phyloP scores from a whole-genome alignment of 2,113 vertebrate genomes.

The Leucosticte australis region DNA sequence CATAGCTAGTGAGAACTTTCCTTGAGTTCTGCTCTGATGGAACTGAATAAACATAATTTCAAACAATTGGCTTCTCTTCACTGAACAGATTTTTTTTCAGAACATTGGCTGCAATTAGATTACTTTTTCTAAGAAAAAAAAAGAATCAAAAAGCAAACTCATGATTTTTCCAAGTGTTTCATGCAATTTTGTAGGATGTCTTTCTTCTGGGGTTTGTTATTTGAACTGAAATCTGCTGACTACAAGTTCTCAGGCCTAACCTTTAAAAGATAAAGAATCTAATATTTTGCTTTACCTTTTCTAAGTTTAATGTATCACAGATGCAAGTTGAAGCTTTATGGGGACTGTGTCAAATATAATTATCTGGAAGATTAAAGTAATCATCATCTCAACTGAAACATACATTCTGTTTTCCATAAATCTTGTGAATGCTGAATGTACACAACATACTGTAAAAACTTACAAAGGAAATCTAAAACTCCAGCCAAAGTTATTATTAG shows the following conservation, averaged over 20 bases:
- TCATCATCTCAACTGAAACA: background rate
- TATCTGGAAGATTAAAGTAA: slow-evolving; percentile 8
- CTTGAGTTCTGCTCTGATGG: background rate
- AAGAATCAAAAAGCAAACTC: background rate
- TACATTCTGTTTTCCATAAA: background rate
- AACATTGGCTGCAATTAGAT: background rate
- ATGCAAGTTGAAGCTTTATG: background rate
- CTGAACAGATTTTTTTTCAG: background rate
- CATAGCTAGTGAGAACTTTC: background rate
- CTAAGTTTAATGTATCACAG: background rate
- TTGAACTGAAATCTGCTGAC: background rate
- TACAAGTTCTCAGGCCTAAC: background rate
- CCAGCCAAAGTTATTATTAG: background rate
- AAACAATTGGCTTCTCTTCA: background rate
- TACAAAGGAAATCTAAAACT: background rate
- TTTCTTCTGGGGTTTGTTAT: background rate
- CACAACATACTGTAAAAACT: background rate
- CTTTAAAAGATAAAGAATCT: background rate
- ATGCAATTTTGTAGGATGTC: background rate
- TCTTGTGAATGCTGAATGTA: background rate
- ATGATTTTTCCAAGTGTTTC: background rate
- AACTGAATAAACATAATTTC: background rate
- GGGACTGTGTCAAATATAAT: background rate
- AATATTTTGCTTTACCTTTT: background rate
- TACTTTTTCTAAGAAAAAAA: background rate